Evolutionary conservation across 2,888 invertebrate species (phyloP).

Genomic region (Corythucha ciliata): DNA sequence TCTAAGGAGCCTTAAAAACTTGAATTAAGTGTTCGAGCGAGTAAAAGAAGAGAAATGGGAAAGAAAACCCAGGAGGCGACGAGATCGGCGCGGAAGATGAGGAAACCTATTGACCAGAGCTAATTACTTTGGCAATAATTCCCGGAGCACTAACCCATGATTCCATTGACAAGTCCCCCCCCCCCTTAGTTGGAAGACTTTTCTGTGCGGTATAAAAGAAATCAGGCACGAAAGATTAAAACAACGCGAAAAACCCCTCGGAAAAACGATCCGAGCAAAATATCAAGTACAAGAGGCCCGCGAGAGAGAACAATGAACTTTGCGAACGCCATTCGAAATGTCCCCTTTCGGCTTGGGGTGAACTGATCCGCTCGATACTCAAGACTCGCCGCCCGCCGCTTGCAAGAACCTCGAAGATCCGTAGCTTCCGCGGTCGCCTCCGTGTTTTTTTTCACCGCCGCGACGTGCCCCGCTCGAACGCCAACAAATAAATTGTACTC

Average conservation of each 20-base stretch:
- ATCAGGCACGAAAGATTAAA: constrained; percentile 4
- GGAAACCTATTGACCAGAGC: constrained; percentile 37
- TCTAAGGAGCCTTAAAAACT: no score
- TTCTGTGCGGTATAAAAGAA: no score
- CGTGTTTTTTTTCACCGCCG: constrained; percentile 32
- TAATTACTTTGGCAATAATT: constrained; percentile 34
- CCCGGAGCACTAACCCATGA: no score
- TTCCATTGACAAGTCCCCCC: no score
- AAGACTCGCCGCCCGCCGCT: constrained; percentile 30
- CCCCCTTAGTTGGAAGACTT: no score
- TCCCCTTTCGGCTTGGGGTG: constrained; percentile 45
- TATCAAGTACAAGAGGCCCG: constrained; percentile 34
- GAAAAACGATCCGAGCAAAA: constrained; percentile 9
- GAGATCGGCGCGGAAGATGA: no score
- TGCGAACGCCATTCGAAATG: constrained; percentile 48
- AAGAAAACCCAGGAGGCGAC: no score
- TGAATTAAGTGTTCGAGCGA: no score
- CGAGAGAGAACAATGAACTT: constrained; percentile 47
- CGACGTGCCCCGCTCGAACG: constrained; percentile 34
- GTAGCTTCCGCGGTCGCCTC: background rate
- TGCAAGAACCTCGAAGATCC: constrained; percentile 14
- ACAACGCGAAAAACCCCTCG: constrained; percentile 2
- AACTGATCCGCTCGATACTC: constrained; percentile 42
- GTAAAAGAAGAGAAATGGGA: no score
- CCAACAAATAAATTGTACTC: constrained; percentile 35